Evolutionary conservation across 2,113 vertebrate genomes (phyloP).

Genomic region (Melierax canorus): DNA sequence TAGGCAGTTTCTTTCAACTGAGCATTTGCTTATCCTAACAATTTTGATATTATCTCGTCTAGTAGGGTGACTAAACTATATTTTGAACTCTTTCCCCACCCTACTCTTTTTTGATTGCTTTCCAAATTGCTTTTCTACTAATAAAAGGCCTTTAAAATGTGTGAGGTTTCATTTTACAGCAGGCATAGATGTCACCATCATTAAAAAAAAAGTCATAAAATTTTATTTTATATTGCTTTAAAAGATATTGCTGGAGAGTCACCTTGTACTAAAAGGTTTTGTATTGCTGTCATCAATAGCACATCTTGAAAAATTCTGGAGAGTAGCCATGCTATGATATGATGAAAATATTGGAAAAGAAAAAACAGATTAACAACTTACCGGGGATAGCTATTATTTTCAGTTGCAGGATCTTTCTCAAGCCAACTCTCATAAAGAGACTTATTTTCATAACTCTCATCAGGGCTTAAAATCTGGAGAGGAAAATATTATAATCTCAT

Average conservation of each 20-base stretch:
- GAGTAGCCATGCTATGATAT: not conserved
- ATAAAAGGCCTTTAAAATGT: not conserved
- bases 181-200: not conserved
- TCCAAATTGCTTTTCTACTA: not conserved
- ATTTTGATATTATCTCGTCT: not conserved
- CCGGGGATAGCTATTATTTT: slow-evolving; percentile 83
- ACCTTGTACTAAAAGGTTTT: not conserved
- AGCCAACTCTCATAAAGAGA: slow-evolving; percentile 94
- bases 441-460: slow-evolving; percentile 83
- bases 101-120: not conserved
- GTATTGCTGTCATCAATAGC: not conserved
- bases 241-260: not conserved
- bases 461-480: slow-evolving; percentile 86
- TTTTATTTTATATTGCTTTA: not conserved
- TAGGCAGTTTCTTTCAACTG: not conserved
- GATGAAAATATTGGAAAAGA: not conserved
- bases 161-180: not conserved
- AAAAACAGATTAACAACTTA: slow-evolving; percentile 1
- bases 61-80: not conserved
- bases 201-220: not conserved
- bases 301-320: not conserved
- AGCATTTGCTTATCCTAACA: not conserved
- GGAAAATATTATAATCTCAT: not conserved
- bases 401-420: slow-evolving; percentile 85
- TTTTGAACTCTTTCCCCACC: not conserved